Evolutionary conservation across 2,797 vertebrate species (phyloP).

Genomic region (Muraenolepis orangiensis): DNA sequence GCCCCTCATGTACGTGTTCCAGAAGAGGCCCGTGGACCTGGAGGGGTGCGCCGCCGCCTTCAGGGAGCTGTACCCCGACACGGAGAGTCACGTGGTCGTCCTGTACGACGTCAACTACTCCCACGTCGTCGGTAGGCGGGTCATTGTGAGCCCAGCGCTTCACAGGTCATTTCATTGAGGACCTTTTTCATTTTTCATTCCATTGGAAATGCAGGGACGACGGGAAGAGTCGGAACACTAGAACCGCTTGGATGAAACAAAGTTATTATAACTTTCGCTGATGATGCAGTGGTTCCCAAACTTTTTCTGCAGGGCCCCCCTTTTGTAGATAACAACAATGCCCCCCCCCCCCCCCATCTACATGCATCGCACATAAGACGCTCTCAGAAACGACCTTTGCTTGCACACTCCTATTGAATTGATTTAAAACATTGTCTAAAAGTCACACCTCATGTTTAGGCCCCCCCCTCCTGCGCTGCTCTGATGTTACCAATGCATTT

Average conservation of each 20-base stretch:
- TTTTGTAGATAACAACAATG: no score
- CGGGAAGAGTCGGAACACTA: not conserved
- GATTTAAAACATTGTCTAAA: no score
- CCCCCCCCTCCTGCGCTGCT: no score
- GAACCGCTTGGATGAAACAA: not conserved
- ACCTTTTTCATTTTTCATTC: no score
- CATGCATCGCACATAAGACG: no score
- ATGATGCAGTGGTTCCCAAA: not conserved
- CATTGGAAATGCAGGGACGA: not conserved
- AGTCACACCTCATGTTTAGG: no score
- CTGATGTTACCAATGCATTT: not conserved
- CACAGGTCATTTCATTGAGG: not conserved
- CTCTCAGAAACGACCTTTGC: no score
- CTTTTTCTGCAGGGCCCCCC: no score
- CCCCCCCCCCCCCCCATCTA: no score
- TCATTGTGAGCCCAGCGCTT: no score
- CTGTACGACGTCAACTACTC: constrained; percentile 85
- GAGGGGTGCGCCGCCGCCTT: constrained; percentile 75
- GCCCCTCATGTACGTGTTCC: constrained; percentile 77
- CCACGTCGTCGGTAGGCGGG: constrained; percentile 66
- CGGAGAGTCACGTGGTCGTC: constrained; percentile 71
- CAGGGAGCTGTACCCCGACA: constrained; percentile 73
- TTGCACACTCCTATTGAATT: no score
- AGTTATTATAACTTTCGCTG: not conserved
- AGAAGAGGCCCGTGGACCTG: constrained; percentile 68